Evolutionary conservation across 2,797 vertebrate species (phyloP).

Genomic region (Chloroceryle amazona): DNA sequence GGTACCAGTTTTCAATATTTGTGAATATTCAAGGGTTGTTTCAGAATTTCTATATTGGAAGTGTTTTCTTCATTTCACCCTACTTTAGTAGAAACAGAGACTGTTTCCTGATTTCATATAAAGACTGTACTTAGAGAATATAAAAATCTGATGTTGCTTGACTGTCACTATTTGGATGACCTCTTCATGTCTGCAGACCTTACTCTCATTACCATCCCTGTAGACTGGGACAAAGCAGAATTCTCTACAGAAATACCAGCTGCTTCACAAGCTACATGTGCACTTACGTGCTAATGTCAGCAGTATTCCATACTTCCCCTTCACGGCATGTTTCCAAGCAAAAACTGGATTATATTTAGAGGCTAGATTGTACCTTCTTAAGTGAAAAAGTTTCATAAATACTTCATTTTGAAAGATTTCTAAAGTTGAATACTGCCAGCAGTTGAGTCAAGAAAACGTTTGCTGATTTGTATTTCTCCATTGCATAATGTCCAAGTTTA

Average conservation of each 20-base stretch:
- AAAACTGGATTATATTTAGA: background rate
- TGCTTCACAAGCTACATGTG: background rate
- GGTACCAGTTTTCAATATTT: background rate
- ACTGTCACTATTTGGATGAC: background rate
- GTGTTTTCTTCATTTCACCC: background rate
- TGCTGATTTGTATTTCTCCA: slow-evolving; percentile 42
- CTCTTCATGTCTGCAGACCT: background rate
- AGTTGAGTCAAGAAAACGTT: background rate
- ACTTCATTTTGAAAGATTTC: background rate
- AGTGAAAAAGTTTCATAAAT: background rate
- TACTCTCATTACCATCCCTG: background rate
- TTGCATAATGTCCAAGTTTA: slow-evolving; percentile 21
- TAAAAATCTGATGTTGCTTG: background rate
- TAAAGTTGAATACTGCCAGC: background rate
- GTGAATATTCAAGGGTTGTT: background rate
- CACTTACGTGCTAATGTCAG: background rate
- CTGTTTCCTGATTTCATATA: background rate
- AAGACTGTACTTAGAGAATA: background rate
- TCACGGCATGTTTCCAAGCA: background rate
- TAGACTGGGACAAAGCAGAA: background rate
- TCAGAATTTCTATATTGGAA: background rate
- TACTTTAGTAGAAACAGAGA: background rate
- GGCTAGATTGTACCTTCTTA: background rate
- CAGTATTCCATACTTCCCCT: background rate
- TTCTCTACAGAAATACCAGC: background rate